Percentiles rank a stretch among this genome's conserved stretches.
phyloP scores from a whole-genome alignment of 2,888 invertebrate genomes.

The Poecilus cupreus region DNA sequence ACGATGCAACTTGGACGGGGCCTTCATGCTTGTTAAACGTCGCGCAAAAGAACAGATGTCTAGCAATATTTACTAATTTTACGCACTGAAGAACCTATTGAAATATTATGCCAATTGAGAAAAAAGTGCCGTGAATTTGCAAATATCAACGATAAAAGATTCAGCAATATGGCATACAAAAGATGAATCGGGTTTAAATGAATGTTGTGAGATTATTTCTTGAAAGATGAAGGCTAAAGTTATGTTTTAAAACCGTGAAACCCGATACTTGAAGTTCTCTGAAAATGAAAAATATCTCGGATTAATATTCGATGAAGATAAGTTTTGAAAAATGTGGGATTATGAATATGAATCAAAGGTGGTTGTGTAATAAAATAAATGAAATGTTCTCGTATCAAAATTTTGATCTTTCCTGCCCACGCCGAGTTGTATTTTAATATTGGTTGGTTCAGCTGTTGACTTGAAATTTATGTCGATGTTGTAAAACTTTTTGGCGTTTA shows the following conservation, averaged over 20 bases:
- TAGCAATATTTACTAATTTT: conserved; percentile 49
- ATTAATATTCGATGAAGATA: conserved; percentile 40
- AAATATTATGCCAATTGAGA: conserved; percentile 7
- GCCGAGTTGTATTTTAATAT: conserved; percentile 7
- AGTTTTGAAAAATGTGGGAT: conserved; percentile 32
- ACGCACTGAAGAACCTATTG: conserved; percentile 21
- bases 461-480: conserved; percentile 14
- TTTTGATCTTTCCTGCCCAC: conserved; percentile 37
- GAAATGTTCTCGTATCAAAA: conserved; percentile 20
- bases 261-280: conserved; percentile 16
- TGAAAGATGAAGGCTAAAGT: background rate
- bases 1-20: conserved; percentile 21
- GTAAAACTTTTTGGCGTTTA: conserved; percentile 25
- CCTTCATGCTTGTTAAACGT: background rate
- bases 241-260: conserved; percentile 16
- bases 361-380: conserved; percentile 27
- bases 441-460: conserved; percentile 32
- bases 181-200: no score
- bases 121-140: background rate
- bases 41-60: conserved; percentile 51
- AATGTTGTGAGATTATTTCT: background rate
- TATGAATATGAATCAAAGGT: conserved; percentile 39
- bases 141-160: background rate
- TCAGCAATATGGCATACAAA: no score
- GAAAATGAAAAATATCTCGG: conserved; percentile 14